A percentile compares a stretch with the other conserved stretches of the same genome.
These are phyloP conservation scores for Nestor notabilis DNA, from an alignment of 2,113 vertebrate genomes.

Conservation along the genomic window DNA sequence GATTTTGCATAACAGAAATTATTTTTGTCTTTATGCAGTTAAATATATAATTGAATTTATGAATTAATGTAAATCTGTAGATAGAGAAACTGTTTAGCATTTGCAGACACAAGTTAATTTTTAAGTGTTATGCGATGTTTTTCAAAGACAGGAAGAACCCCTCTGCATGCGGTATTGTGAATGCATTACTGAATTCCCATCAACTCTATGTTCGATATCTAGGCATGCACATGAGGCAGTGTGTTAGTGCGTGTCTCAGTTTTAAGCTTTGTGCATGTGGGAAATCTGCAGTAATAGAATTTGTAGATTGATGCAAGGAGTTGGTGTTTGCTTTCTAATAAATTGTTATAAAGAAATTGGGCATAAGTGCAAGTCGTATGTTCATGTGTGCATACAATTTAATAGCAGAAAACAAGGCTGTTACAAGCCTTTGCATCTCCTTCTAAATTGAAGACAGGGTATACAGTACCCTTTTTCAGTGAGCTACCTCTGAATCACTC, in stretches of 20 bases:
- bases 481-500: background rate
- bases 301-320: background rate
- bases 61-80: background rate
- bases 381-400: background rate
- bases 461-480: background rate
- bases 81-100: background rate
- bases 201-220: background rate
- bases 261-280: background rate
- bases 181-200: background rate
- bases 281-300: background rate
- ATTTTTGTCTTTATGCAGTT: background rate
- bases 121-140: background rate
- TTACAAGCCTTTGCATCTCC: background rate
- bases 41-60: background rate
- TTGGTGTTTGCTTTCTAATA: background rate
- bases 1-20: background rate
- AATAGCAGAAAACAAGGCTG: background rate
- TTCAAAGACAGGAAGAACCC: fast-evolving
- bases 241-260: background rate
- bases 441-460: background rate
- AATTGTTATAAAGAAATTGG: background rate
- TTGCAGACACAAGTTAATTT: background rate
- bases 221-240: fast-evolving
- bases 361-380: background rate
- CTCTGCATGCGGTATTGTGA: background rate